Percentiles rank a stretch among this genome's conserved stretches.
phyloP scores from a whole-genome alignment of 2,797 vertebrate genomes.

The Gastrophryne carolinensis region DNA sequence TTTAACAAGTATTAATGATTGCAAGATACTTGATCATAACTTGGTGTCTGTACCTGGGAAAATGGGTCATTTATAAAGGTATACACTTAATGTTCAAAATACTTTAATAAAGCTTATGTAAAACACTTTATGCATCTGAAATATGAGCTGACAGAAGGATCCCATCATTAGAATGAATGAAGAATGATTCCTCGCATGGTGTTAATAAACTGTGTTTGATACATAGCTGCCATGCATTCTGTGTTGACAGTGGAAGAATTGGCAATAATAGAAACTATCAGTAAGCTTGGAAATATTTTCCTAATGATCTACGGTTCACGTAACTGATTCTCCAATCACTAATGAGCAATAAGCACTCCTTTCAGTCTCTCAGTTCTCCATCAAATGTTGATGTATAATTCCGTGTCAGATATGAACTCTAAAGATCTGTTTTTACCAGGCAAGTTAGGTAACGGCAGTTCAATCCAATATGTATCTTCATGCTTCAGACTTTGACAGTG shows the following conservation, averaged over 20 bases:
- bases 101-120: neutral
- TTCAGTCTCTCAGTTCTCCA: constrained; percentile 23
- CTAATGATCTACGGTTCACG: constrained; percentile 41
- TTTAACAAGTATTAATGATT: neutral
- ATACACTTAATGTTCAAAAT: neutral
- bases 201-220: constrained; percentile 25
- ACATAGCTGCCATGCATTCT: constrained; percentile 6
- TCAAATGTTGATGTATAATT: constrained; percentile 39
- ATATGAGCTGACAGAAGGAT: neutral
- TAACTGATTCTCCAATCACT: constrained; percentile 29
- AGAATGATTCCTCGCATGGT: neutral
- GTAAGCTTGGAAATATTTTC: constrained; percentile 30
- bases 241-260: constrained; percentile 29
- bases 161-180: neutral
- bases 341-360: constrained; percentile 37
- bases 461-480: too few species aligned
- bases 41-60: neutral
- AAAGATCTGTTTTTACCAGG: neutral
- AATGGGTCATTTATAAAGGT: neutral
- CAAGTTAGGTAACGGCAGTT: neutral
- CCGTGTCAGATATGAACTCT: constrained; percentile 15
- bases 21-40: neutral
- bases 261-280: constrained; percentile 23
- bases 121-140: neutral
- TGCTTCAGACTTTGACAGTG: too few species aligned